Evolutionary conservation across 2,113 vertebrate species (phyloP).

Genomic region (Noctilio leporinus): DNA sequence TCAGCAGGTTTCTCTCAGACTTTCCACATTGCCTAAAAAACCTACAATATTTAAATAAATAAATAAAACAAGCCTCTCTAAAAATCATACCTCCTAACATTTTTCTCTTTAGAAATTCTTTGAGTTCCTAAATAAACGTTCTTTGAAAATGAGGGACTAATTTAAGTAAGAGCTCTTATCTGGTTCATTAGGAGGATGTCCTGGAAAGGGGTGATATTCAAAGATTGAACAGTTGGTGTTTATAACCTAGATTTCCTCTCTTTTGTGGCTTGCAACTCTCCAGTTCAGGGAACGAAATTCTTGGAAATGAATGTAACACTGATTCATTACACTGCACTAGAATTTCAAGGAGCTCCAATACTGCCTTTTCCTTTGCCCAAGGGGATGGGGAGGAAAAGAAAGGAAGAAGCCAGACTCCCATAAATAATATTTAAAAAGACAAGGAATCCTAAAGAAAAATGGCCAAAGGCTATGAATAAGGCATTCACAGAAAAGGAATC

Average conservation of each 20-base stretch:
- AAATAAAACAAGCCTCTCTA: neutral
- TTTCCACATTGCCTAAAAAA: neutral
- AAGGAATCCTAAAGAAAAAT: neutral
- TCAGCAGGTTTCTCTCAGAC: neutral
- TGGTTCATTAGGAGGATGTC: neutral
- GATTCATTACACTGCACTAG: neutral
- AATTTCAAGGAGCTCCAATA: neutral
- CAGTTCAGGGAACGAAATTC: neutral
- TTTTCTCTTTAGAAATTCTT: neutral
- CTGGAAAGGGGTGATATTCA: neutral
- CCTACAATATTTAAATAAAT: neutral
- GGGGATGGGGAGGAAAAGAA: neutral
- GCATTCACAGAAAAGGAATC: neutral
- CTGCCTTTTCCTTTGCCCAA: neutral
- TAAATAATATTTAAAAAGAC: neutral
- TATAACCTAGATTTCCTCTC: neutral
- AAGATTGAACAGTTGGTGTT: neutral
- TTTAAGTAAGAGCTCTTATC: neutral
- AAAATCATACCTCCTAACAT: neutral
- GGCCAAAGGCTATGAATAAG: neutral
- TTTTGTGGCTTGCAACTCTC: neutral
- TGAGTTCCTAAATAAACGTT: neutral
- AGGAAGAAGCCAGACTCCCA: neutral
- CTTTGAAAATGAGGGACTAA: neutral
- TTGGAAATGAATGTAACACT: neutral